Evolutionary conservation across 2,797 vertebrate genomes (phyloP).

Genomic region (Brachyalestes nurse): DNA sequence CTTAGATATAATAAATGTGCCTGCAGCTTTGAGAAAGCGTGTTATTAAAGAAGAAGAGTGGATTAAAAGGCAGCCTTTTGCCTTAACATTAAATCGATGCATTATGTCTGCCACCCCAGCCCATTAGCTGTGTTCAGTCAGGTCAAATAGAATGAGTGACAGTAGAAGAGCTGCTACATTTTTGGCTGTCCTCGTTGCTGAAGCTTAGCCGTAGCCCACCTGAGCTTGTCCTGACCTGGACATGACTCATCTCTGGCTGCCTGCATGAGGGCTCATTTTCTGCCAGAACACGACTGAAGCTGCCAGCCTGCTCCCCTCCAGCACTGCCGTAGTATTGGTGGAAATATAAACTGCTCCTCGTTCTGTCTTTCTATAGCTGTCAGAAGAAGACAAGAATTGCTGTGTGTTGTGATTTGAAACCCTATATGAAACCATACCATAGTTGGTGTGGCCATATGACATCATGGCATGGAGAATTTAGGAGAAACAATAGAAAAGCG

Average conservation of each 20-base stretch:
- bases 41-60: neutral
- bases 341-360: neutral
- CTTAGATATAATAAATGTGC: neutral
- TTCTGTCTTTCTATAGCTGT: neutral
- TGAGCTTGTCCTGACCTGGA: conserved; percentile 11
- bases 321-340: neutral
- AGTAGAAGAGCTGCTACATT: neutral
- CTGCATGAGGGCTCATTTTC: conserved; percentile 18
- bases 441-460: neutral
- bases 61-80: neutral
- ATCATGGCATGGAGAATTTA: neutral
- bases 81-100: neutral
- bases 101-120: neutral
- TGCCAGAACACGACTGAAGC: conserved; percentile 12
- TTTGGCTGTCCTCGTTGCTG: neutral
- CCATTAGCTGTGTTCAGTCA: neutral
- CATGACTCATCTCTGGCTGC: conserved; percentile 18
- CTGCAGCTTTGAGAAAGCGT: neutral
- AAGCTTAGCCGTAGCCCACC: conserved; percentile 5
- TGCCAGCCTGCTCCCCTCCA: neutral
- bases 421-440: neutral
- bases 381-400: neutral
- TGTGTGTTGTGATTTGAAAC: no score
- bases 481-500: neutral
- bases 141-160: neutral